Conservation (phyloP, 92 coral and sea anemone species). For the Siderastrea siderea region DNA sequence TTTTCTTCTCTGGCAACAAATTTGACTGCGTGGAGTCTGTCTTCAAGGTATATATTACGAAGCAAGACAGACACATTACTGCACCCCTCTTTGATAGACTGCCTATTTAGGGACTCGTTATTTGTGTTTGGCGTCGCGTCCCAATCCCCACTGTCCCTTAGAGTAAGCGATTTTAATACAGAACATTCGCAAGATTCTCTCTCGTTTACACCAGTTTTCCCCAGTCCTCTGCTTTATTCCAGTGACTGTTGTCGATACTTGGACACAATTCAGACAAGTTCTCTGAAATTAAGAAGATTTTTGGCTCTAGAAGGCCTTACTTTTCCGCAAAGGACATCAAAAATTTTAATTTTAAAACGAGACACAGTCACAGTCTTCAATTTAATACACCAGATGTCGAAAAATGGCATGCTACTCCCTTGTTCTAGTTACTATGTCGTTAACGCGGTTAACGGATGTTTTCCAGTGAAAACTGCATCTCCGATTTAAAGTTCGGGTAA, state of each 20-base stretch:
- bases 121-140: conserved; percentile 58
- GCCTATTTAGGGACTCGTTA: conserved; percentile 62
- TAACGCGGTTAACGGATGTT: conserved; percentile 36
- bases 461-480: conserved; percentile 63
- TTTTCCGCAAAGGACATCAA: conserved; percentile 17
- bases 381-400: not conserved
- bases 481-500: conserved; percentile 12
- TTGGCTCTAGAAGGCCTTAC: not conserved
- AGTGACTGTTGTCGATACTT: conserved; percentile 13
- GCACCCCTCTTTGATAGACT: conserved; percentile 49
- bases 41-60: conserved; percentile 36
- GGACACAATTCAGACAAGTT: not conserved
- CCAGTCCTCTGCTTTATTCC: conserved; percentile 55
- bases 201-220: conserved; percentile 63
- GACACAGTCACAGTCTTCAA: conserved; percentile 24
- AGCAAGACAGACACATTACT: conserved; percentile 42
- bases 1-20: conserved; percentile 12
- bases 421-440: conserved; percentile 28
- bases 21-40: conserved; percentile 42
- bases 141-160: conserved; percentile 57
- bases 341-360: not conserved
- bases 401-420: conserved; percentile 8
- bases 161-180: conserved; percentile 39
- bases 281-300: not conserved
- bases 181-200: conserved; percentile 39